A percentile compares a stretch with the other conserved stretches of the same genome.
Evolutionary conservation across 1,140 invertebrate genomes (phyloP).

Genomic region (Papilio glaucus): DNA sequence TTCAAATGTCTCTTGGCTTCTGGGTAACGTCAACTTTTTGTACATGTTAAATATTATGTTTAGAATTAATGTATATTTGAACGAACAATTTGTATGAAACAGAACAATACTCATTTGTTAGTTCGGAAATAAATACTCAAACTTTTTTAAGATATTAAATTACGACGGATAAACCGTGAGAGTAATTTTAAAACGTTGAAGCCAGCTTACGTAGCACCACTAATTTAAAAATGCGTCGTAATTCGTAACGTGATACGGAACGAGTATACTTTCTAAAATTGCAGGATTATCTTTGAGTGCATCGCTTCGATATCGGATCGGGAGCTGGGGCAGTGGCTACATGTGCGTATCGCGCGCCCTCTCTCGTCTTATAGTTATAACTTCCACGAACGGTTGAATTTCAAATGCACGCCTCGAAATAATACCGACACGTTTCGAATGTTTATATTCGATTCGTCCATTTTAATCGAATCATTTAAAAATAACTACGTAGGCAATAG

Average conservation of each 20-base stretch:
- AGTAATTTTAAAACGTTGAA: too few relatives aligned
- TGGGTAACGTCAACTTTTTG: background rate
- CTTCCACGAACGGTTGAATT: slow-evolving; percentile 26
- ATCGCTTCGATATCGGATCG: background rate
- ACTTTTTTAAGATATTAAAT: background rate
- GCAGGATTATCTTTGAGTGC: slow-evolving; percentile 11
- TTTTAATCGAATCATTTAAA: slow-evolving; percentile 11
- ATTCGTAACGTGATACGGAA: background rate
- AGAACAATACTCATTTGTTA: background rate
- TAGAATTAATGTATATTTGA: background rate
- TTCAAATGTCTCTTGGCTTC: background rate
- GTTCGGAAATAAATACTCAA: background rate
- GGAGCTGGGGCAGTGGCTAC: background rate
- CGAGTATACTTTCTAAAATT: background rate
- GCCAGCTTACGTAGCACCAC: background rate
- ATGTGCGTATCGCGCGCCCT: background rate
- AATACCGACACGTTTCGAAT: slow-evolving; percentile 23
- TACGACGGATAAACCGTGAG: too few relatives aligned
- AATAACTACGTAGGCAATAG: background rate
- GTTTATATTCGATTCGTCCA: slow-evolving; percentile 3
- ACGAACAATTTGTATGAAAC: background rate
- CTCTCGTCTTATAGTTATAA: background rate
- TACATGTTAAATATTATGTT: background rate
- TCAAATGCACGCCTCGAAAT: slow-evolving; percentile 33
- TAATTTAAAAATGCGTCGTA: background rate